phyloP scores from a whole-genome alignment of 2,113 vertebrate species.

The Oryzias javanicus region DNA sequence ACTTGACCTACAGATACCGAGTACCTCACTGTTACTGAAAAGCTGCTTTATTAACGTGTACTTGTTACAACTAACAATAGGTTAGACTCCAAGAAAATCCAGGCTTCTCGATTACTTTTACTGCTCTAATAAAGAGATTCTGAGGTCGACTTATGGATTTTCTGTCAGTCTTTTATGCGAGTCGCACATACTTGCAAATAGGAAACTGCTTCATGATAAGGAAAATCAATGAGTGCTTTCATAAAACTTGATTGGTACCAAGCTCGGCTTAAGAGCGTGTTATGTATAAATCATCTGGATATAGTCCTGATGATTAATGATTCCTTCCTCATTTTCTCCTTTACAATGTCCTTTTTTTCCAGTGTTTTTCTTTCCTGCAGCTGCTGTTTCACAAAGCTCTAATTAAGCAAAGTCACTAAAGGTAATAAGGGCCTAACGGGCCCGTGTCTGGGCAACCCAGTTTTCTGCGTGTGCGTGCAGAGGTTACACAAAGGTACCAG shows the following conservation, averaged over 20 bases:
- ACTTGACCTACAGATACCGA: slow-evolving; percentile 20
- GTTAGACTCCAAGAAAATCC: background rate
- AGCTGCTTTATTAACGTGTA: background rate
- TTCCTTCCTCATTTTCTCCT: slow-evolving; percentile 9
- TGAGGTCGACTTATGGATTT: background rate
- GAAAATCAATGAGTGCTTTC: background rate
- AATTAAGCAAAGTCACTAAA: slow-evolving; percentile 66
- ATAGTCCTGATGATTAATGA: slow-evolving; percentile 39
- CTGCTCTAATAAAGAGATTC: background rate
- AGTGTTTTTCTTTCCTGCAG: slow-evolving; percentile 32
- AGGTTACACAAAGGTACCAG: slow-evolving; percentile 9
- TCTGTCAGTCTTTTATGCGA: background rate
- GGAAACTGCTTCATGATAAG: background rate
- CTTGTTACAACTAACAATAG: background rate
- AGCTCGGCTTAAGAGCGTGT: background rate
- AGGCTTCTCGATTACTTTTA: background rate
- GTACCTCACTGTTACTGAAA: slow-evolving; percentile 2
- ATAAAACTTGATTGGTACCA: background rate
- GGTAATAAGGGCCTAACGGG: slow-evolving; percentile 54
- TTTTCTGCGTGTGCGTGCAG: slow-evolving; percentile 6
- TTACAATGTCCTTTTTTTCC: background rate
- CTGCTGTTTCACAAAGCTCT: slow-evolving; percentile 59
- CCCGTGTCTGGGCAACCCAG: slow-evolving; percentile 52
- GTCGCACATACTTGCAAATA: background rate
- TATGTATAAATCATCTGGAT: slow-evolving; percentile 16